Base-by-base conservation (phyloP, 2,888 invertebrate genomes). In the Papilio demoleus region DNA sequence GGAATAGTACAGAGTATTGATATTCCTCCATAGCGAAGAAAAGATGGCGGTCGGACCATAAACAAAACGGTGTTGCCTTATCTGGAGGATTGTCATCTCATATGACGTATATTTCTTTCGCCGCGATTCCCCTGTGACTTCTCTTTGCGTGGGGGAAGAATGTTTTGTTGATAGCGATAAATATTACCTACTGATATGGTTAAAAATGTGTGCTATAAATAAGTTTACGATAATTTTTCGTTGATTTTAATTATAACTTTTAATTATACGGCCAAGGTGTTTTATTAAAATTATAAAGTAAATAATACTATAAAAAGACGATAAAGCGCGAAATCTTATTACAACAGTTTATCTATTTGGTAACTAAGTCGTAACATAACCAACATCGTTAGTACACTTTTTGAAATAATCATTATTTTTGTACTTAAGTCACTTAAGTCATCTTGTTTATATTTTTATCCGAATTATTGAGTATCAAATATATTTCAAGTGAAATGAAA, bases 11-110 rank as follows among this genome's bases (percentile, higher is more conserved):
- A 40, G 40, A 40, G n/a, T 40, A 17, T 14, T 42, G 17, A 6
- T n/a, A 24, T 17, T 61, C 8, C 53, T 70, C 70, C 27, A 45
- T 68, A 60, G 65, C 65, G 19, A 38, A 71, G 70, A 56, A 79
- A 86, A 87, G 81, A 88, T 86, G 87, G 87, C 87, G 80, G 70
- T 71, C 75, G 72, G 76, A 76, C 78, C 81, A 87, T 85, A 86
- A 85, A 87, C 86, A 86, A 86, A 84, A 81, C 78, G 79, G 75
- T 79, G 81, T 80, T 81, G 81, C 81, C 82, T 86, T 87, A 87
- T 88, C 88, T 79, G 83, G 42, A 83, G 81, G 87, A 88, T 86
- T 82, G 86, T 85, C 83, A 82, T 76, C 77, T 42, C 42, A 76
- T 79, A 80, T 86, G 86, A 84, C 85, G 81, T 80, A 81, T 84